Base-by-base conservation (phyloP, 2,888 invertebrate genomes). In the Camptogramma bilineatum region DNA sequence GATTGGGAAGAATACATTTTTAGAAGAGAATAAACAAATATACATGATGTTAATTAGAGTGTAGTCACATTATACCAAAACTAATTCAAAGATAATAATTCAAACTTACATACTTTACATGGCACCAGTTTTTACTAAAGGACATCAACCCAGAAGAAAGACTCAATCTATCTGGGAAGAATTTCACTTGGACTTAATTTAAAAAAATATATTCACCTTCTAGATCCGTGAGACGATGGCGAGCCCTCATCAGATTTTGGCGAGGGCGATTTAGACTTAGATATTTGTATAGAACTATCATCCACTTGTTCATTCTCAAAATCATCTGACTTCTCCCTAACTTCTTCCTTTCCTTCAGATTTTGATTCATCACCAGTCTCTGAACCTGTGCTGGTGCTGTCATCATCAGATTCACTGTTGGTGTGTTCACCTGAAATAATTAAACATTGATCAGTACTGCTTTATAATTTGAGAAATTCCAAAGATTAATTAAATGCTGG, bases 321-420 rank as follows among this genome's bases (percentile, higher is more conserved):
- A 56, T 90, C 89, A 47, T 84, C 86, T 13, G 82, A 81, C 70
- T 86, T 87, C 10, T 76, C 74, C 57, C 81, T 71, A 39, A 74
- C 81, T 13, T 81, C 75, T 64, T 83, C 78, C 55, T 83, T 84
- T 4, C 83, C 86, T 59, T 87, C 91, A 18, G 90, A 87, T 67
- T 93, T 93, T n/a, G 90, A 91, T 17, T 87, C 86, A 5, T 75
- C 87, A 34, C 83, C 93, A 54, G 87, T 87, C 66, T 90, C 91
- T 1, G 90, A 86, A 34, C 82, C 86, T 18, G 93, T 92, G 59
- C 84, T 83, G 21, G 90, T 83, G 60, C 86, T 90, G 31, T 89
- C 93, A 52, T 92, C 94, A 48, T 93, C 94, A 0, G 94, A 90
- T 59, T 94, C 94, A 54, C 91, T 76, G 60, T 91, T 86, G 67